Evolutionary conservation across 2,888 invertebrate species (phyloP), one percentile per base, ranked within the genome.

Genomic region (Dasypogon diadema): DNA sequence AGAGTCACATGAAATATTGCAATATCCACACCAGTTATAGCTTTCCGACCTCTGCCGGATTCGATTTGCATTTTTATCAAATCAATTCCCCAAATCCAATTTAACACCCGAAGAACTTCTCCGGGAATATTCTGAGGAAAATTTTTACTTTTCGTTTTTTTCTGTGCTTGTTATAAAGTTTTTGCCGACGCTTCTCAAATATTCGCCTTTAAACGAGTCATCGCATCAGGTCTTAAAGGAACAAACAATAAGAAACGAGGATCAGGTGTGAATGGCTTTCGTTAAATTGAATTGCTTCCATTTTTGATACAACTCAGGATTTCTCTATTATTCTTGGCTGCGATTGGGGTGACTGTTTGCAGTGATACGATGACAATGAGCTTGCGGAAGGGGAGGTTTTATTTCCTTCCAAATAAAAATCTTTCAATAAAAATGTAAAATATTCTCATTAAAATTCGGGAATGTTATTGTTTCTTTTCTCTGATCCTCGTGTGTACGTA

Each of bases 31-130:
- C n/a, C 30, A 26, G 26, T 16, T 16, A 8, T 42, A 63, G 22
- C n/a, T 10, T 63, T 10, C 2, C 63, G 22, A 22, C 24, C 26
- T 46, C 14, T 37, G 48, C 18, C 46, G 46, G 18, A 42, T 73
- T n/a, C 42, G 74, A 78, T 78, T 78, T 78, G 78, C 78, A 78
- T 86, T 87, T 86, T 87, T 87, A 87, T 87, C 87, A 87, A 85
- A 82, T 83, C 81, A 84, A 84, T 85, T 86, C 85, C 85, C 83
- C 85, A 86, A 78, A 88, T 87, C 87, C 87, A 88, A 88, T 88
- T 88, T 86, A 87, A 85, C 87, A 86, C 86, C 84, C 86, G 85
- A 86, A 86, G 85, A 84, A 76, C 76, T 77, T 68, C 68, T 75
- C 68, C 73, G 22, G 24, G 46, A n/a, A 55, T 37, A 54, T 21